Evolutionary conservation across 1,140 invertebrate genomes (phyloP), one percentile per base, ranked within the genome.

Genomic region (Limonius californicus): DNA sequence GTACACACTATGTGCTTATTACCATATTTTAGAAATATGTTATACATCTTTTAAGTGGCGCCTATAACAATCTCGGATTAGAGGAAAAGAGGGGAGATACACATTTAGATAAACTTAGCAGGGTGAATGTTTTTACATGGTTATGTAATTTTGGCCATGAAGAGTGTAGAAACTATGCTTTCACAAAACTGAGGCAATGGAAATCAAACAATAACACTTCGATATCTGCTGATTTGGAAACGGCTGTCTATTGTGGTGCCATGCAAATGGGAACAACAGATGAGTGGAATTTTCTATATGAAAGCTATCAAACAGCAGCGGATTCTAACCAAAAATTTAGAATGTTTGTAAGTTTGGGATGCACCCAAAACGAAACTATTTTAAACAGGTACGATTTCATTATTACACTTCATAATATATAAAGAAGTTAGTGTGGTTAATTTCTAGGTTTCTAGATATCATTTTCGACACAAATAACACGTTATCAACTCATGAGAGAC

Each of bases 141-240:
- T 72, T 79, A 6, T 86, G 84, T 63, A 67, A 77, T 58, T 74
- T 79, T n/a, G 77, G 73, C 14, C 63, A 80, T 20, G 14, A 66
- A 15, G 72, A 79, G 16, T 86, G 84, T 59, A 70, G 77, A 62
- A 60, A 57, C 53, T 16, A 74, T n/a, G 67, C 75, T 14, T 63
- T 71, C 61, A 32, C 12, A 47, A 61, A 68, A 57, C 77, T 77
- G 53, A 65, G 68, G 11, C 15, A 12, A 18, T 53, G 47, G 47
- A 53, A 53, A 53, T 18, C 12, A 3, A 53, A 19, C 16, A n/a
- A n/a, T n/a, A 12, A 14, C 2, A 18, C 21, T 23, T 9, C 35
- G 1, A 2, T 53, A 2, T 3, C 4, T 2, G 7, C 16, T 2
- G 14, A 53, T 15, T 8, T 53, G 47, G 18, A 53, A 23, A 15